A percentile compares a stretch with the other conserved stretches of the same genome.
Evolutionary conservation across 2,888 invertebrate species (phyloP).

Genomic region (Polydrusus pterygomalis): DNA sequence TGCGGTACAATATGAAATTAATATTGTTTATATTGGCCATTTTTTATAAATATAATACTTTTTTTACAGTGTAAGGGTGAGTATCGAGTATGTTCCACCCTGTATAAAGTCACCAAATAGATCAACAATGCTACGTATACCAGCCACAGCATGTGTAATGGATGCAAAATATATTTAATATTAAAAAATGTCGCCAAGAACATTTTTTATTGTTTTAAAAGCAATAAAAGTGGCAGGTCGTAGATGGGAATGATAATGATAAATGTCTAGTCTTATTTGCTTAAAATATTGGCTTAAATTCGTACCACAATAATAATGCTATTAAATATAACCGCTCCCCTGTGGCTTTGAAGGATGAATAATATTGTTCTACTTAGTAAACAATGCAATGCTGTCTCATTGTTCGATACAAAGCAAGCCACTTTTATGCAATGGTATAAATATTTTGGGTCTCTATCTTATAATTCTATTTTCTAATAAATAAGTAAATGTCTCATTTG

Average conservation of each 20-base stretch:
- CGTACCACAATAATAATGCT: slow-evolving; percentile 33
- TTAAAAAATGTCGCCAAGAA: not conserved
- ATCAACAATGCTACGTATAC: too few relatives aligned
- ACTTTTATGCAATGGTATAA: slow-evolving; percentile 31
- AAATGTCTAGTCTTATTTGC: slow-evolving; percentile 14
- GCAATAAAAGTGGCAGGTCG: slow-evolving; percentile 11
- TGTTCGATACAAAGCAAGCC: slow-evolving; percentile 18
- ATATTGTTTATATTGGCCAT: too few relatives aligned
- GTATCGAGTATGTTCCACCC: too few relatives aligned
- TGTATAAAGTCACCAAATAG: too few relatives aligned
- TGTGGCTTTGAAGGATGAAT: slow-evolving; percentile 29
- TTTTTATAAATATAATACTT: too few relatives aligned
- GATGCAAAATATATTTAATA: not conserved
- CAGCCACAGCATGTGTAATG: too few relatives aligned
- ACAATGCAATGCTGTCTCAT: slow-evolving; percentile 28
- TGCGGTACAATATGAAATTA: too few relatives aligned
- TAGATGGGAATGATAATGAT: slow-evolving; percentile 21
- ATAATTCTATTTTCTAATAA: slow-evolving; percentile 16
- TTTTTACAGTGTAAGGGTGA: too few relatives aligned
- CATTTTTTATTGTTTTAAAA: slow-evolving; percentile 15
- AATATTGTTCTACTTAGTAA: slow-evolving; percentile 33
- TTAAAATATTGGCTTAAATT: slow-evolving; percentile 31
- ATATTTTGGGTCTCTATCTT: slow-evolving; percentile 12
- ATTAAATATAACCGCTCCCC: slow-evolving; percentile 33
- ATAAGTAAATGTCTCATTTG: slow-evolving; percentile 10